Percentiles rank a stretch among this genome's conserved stretches.
These are phyloP conservation scores for Heliconius hortense DNA, from an alignment of 2,888 invertebrate species.

Conservation along the genomic window DNA sequence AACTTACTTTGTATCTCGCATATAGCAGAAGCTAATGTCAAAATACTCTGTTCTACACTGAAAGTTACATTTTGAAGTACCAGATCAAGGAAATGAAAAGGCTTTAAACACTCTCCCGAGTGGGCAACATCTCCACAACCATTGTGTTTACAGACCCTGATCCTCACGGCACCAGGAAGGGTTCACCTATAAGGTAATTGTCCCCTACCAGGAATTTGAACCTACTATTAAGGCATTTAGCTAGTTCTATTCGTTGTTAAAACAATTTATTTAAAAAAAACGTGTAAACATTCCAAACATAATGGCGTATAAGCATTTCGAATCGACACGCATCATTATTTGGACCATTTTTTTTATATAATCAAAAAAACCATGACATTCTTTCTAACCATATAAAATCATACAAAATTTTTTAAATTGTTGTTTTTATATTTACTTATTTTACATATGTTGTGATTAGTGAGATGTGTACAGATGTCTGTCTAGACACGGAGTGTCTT, in stretches of 20 bases:
- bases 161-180: no score
- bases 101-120: no score
- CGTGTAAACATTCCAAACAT: neutral
- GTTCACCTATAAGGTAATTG: no score
- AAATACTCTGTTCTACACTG: no score
- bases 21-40: no score
- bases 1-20: no score
- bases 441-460: neutral
- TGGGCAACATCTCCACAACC: no score
- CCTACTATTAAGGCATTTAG: neutral
- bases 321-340: constrained; percentile 12
- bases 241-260: neutral
- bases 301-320: neutral
- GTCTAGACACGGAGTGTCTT: no score
- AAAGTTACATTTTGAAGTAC: no score
- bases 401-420: neutral
- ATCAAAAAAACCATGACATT: neutral
- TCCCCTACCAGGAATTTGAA: neutral
- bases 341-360: neutral
- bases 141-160: no score
- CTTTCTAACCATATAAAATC: neutral
- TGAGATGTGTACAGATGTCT: neutral
- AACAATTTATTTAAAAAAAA: neutral
- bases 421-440: neutral
- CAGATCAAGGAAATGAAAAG: no score